phyloP scores from a whole-genome alignment of 2,888 invertebrate species.

The Fragum fragum region DNA sequence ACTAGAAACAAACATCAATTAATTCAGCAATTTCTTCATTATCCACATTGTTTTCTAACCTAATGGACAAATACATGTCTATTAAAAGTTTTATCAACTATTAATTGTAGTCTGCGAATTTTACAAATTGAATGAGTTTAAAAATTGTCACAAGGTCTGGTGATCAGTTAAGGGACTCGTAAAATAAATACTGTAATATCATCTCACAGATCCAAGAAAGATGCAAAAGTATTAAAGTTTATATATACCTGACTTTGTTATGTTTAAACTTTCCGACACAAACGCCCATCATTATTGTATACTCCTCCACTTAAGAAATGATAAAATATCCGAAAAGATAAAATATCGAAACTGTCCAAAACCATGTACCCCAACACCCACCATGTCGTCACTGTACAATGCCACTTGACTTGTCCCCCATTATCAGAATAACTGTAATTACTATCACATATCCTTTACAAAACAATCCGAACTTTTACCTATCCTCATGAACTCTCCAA shows the following conservation, averaged over 20 bases:
- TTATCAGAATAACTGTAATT: not conserved
- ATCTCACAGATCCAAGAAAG: not conserved
- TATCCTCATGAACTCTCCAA: too few species aligned
- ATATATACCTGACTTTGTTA: conserved; percentile 23
- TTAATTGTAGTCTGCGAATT: too few species aligned
- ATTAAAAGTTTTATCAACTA: too few species aligned
- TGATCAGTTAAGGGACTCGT: too few species aligned
- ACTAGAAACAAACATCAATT: too few species aligned
- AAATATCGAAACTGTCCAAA: not conserved
- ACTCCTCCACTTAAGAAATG: not conserved
- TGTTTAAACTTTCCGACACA: conserved; percentile 24
- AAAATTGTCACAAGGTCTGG: too few species aligned
- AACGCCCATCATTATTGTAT: conserved; percentile 11
- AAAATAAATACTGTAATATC: too few species aligned
- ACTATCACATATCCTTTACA: not conserved
- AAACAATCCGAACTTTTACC: too few species aligned
- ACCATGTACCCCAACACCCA: not conserved
- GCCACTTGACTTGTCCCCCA: not conserved
- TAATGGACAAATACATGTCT: too few species aligned
- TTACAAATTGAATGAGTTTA: too few species aligned
- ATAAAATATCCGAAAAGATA: not conserved
- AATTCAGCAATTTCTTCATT: too few species aligned
- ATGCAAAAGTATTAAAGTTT: not conserved
- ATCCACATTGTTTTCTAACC: too few species aligned
- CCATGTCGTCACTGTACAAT: not conserved